phyloP scores from a whole-genome alignment of 2,113 vertebrate genomes.

The Rissa tridactyla region DNA sequence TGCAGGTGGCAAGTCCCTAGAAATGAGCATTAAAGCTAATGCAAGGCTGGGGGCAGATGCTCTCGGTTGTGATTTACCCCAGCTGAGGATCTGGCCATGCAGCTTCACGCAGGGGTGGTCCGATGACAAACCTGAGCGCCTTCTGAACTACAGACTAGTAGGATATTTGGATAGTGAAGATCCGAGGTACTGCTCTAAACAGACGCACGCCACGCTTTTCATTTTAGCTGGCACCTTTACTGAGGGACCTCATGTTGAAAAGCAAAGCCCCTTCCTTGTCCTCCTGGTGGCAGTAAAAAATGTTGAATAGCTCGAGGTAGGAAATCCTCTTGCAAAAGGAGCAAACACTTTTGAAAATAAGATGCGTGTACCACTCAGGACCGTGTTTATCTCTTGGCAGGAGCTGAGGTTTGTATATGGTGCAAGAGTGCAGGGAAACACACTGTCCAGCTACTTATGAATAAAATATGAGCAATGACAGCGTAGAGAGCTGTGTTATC shows the following conservation, averaged over 20 bases:
- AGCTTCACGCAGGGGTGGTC: neutral
- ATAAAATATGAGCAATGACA: neutral
- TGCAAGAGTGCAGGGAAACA: neutral
- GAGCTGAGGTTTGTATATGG: neutral
- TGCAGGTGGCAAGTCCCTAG: neutral
- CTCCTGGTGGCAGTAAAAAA: conserved; percentile 61
- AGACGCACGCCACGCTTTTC: neutral
- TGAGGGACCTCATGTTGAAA: neutral
- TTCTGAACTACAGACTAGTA: neutral
- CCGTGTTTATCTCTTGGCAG: neutral
- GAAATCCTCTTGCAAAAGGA: neutral
- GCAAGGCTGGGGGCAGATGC: neutral
- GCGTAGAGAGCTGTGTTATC: neutral
- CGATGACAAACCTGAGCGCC: neutral
- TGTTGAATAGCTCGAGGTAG: neutral
- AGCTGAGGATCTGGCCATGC: neutral
- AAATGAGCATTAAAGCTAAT: neutral
- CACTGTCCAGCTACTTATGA: neutral
- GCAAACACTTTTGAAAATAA: neutral
- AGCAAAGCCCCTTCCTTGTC: conserved; percentile 3
- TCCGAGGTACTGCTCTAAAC: neutral
- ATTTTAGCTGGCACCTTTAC: neutral
- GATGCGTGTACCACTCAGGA: neutral
- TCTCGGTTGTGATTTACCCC: neutral
- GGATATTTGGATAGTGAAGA: neutral